Evolutionary conservation across 2,888 invertebrate species (phyloP), one percentile per base, ranked within the genome.

Genomic region (Noctuana brunneofusca): DNA sequence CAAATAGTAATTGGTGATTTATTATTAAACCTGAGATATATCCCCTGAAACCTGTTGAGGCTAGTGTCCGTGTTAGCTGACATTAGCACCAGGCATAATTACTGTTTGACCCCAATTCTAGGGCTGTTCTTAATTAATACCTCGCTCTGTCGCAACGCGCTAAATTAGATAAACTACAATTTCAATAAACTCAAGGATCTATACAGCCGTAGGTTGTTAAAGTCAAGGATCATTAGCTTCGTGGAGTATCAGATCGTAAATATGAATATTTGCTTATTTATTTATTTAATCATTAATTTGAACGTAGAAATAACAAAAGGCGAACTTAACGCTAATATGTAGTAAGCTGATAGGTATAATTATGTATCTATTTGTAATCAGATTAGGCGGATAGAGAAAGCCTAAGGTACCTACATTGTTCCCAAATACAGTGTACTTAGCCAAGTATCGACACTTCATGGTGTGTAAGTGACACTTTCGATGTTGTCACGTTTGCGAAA

Each of bases 71-170:
- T 76, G 75, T 69, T 67, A 58, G 60, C 71, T 80, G 78, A 81
- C 82, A 85, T 83, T 85, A 82, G 75, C 78, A 72, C 74, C 69
- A 71, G 66, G 69, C 72, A 78, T 86, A 87, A 87, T 87, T 86
- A 82, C 79, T 74, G 71, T 66, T 71, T 85, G 86, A 83, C 89
- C 89, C 75, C 79, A 75, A 82, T 88, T 75, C 69, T 69, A 68
- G 68, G 71, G 69, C 70, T 52, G 70, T 72, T 73, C 73, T 76
- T 82, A 83, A 81, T 83, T 81, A 79, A 78, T 83, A 80, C 79
- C 77, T 71, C 68, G 74, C 32, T 56, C 16, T 63, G 50, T 63
- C 50, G 54, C 38, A 62, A 62, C 54, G 49, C 20, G 32, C 22
- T 56, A 56, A 50, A 63, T 56, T 63, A 56, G 50, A 63, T 63